These are phyloP conservation scores for Pseudomugil gertrudae DNA, from an alignment of 2,797 vertebrate genomes.

Conservation along the genomic window DNA sequence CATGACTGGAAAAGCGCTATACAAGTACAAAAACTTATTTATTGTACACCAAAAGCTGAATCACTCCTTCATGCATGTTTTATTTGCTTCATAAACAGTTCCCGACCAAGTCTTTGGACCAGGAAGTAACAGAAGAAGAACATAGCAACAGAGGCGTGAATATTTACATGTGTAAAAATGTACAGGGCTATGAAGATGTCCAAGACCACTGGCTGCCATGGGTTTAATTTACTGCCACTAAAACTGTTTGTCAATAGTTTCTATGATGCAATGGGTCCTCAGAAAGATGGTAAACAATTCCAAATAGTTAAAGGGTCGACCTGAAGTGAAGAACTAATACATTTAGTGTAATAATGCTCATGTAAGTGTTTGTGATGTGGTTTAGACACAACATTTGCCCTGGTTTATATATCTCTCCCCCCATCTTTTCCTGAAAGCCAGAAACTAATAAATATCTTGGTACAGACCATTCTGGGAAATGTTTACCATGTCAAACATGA, in stretches of 20 bases:
- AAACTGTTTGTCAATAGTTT: not conserved
- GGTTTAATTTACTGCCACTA: not conserved
- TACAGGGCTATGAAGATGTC: not conserved
- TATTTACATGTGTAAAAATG: not conserved
- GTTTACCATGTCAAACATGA: too few species aligned
- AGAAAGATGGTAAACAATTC: too few species aligned
- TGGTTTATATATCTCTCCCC: too few species aligned
- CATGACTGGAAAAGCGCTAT: too few species aligned
- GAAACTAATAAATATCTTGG: not conserved
- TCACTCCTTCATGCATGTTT: too few species aligned
- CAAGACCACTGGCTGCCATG: not conserved
- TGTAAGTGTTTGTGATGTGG: not conserved
- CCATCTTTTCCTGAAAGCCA: not conserved
- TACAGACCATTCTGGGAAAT: not conserved
- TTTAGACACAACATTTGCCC: not conserved
- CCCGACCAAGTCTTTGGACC: not conserved
- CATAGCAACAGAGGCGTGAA: not conserved
- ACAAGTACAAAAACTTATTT: too few species aligned
- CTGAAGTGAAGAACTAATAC: not conserved
- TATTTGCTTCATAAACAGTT: not conserved
- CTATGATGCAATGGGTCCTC: not conserved
- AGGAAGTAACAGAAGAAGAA: not conserved
- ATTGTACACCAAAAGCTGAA: too few species aligned
- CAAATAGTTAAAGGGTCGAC: not conserved
- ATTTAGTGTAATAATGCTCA: not conserved